Evolutionary conservation across 92 coral and sea anemone genomes (phyloP), one percentile per base, ranked within the genome.

Genomic region (Pocillopora grandis): DNA sequence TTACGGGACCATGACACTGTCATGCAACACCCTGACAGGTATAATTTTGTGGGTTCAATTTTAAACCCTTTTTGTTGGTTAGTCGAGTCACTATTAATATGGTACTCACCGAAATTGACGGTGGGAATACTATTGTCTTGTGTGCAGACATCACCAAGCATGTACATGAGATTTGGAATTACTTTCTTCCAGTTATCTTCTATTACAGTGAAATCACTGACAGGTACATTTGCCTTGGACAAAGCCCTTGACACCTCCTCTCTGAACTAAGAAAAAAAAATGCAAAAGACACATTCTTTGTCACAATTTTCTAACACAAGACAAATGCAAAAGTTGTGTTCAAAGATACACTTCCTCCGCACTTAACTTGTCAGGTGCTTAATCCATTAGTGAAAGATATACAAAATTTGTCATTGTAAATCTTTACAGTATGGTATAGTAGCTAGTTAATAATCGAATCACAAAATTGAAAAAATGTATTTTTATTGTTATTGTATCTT

Each of bases 161-260:
- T 78, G 72, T 18, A 12, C 37, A 78, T 42, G 35, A 63, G 33
- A 64, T 63, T 78, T 64, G 72, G 82, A 65, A 65, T 37, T 17
- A 78, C 82, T 78, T 78, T 78, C 72, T 63, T 78, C 82, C 82
- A 78, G 72, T 78, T 78, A 19, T 63, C 82, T 19, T 37, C 82
- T 18, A 65, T 64, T 42, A 1, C 60, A 64, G 19, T 48, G 72
- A 78, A 78, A 42, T 78, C 72, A n/a, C 12, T 78, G 62, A 78
- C 72, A 63, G 82, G 72, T 63, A 78, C 62, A 11, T 66, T 78
- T 65, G 61, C 62, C 63, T 52, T n/a, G 17, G 82, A 78, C 70
- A 78, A 55, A 37, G 82, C 82, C 59, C 82, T 78, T 37, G 73
- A 48, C 19, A 78, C 62, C 71, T 78, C 73, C 82, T 78, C 73